Evolutionary conservation across 1,140 invertebrate species (phyloP).

Genomic region (Heliconius hermathena): DNA sequence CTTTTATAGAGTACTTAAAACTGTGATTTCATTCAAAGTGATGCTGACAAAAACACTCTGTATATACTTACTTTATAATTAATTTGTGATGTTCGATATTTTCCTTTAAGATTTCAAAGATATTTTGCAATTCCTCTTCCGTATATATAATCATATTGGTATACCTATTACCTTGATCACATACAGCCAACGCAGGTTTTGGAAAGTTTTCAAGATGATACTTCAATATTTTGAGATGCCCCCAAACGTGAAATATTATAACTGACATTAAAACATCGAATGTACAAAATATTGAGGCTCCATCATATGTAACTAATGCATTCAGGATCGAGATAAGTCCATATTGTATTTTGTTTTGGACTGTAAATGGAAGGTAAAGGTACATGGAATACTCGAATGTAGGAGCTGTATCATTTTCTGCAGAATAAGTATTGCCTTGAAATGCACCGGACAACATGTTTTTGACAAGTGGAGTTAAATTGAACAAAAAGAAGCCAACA

Average conservation of each 20-base stretch:
- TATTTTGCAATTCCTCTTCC: slow-evolving; percentile 24
- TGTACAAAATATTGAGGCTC: slow-evolving; percentile 22
- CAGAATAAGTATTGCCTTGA: not conserved
- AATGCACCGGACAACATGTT: not conserved
- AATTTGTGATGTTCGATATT: slow-evolving; percentile 39
- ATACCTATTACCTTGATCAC: not conserved
- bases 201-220: slow-evolving; percentile 45
- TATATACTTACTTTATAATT: slow-evolving; percentile 38
- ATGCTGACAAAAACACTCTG: not conserved
- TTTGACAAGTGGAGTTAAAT: not conserved
- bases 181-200: slow-evolving; percentile 16
- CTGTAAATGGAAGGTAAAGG: not conserved
- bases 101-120: slow-evolving; percentile 30
- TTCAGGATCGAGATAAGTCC: not conserved
- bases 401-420: not conserved
- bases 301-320: not conserved
- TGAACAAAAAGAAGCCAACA: not conserved
- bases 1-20: too few relatives aligned
- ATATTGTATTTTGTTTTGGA: not conserved
- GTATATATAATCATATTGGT: slow-evolving; percentile 16
- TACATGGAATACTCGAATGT: not conserved
- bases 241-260: slow-evolving; percentile 48
- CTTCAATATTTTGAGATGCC: slow-evolving; percentile 49
- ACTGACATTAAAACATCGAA: slow-evolving; percentile 42
- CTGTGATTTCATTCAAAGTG: too few relatives aligned